A percentile compares a stretch with the other conserved stretches of the same genome.
Conservation (phyloP, 1,140 invertebrate genomes). For the Orius insidiosus region DNA sequence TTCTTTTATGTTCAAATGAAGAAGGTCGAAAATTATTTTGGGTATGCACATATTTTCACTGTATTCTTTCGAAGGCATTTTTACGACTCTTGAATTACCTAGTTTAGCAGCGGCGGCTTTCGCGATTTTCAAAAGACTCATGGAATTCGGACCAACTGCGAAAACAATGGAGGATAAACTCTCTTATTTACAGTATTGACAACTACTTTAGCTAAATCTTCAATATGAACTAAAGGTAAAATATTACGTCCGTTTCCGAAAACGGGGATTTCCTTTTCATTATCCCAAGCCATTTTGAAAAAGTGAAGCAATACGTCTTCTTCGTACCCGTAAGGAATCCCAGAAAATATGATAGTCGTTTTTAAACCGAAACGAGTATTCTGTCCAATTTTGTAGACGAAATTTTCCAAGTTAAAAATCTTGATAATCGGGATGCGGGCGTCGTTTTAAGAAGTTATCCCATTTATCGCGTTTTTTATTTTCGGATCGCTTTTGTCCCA, state of each 20-base stretch:
- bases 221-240: constrained; percentile 11
- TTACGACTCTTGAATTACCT: background rate
- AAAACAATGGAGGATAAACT: constrained; percentile 3
- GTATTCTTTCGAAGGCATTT: background rate
- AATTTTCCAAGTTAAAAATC: constrained; percentile 2
- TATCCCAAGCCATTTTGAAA: constrained; percentile 10
- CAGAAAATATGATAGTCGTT: constrained; percentile 4
- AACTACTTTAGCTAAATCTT: constrained; percentile 3
- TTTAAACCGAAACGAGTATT: constrained; percentile 1
- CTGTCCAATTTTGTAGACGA: background rate
- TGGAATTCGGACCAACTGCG: constrained; percentile 2
- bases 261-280: constrained; percentile 3
- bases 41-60: background rate
- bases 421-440: constrained; percentile 4
- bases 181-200: constrained; percentile 3
- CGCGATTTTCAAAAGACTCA: constrained; percentile 3
- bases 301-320: constrained; percentile 18
- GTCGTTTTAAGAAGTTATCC: background rate
- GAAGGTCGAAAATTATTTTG: constrained; percentile 6
- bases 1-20: constrained; percentile 4
- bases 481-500: constrained; percentile 1
- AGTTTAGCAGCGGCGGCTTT: background rate
- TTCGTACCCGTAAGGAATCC: constrained; percentile 11
- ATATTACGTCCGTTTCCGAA: constrained; percentile 6
- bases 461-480: background rate